Percentiles rank a stretch among this genome's conserved stretches.
Conservation (phyloP, 2,113 vertebrate species). For the Peromyscus maniculatus region DNA sequence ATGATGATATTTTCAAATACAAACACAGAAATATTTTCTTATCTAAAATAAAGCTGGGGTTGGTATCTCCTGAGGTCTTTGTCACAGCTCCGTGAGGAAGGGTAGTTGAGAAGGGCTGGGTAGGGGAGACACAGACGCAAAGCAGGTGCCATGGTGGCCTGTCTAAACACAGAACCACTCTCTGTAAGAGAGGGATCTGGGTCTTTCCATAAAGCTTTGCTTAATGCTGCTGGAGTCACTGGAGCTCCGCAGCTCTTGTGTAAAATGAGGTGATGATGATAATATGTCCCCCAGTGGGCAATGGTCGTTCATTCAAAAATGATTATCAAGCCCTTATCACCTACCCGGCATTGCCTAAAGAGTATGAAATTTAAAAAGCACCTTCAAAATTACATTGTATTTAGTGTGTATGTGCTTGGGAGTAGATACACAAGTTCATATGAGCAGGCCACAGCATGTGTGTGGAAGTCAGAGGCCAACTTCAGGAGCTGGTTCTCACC, state of each 20-base stretch:
- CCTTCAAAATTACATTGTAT: neutral
- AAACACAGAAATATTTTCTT: neutral
- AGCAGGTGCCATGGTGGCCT: rapidly evolving
- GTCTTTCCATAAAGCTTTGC: neutral
- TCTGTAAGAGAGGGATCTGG: neutral
- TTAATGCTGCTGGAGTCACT: rapidly evolving
- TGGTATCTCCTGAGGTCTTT: neutral
- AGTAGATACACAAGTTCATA: neutral
- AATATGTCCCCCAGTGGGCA: rapidly evolving
- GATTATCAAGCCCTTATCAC: neutral
- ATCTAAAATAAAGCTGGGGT: neutral
- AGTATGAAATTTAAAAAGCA: neutral
- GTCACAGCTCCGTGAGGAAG: neutral
- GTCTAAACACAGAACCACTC: neutral
- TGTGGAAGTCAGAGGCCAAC: neutral
- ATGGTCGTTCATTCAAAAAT: neutral
- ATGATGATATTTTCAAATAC: neutral
- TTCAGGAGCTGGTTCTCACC: neutral
- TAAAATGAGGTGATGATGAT: neutral
- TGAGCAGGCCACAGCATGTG: too few relatives aligned
- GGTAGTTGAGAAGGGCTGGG: neutral
- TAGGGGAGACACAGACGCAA: neutral
- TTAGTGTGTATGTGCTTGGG: neutral
- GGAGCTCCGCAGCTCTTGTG: neutral
- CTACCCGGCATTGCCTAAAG: rapidly evolving